These are phyloP conservation scores for Perodicticus potto DNA, from an alignment of 2,797 vertebrate genomes.

Conservation along the genomic window DNA sequence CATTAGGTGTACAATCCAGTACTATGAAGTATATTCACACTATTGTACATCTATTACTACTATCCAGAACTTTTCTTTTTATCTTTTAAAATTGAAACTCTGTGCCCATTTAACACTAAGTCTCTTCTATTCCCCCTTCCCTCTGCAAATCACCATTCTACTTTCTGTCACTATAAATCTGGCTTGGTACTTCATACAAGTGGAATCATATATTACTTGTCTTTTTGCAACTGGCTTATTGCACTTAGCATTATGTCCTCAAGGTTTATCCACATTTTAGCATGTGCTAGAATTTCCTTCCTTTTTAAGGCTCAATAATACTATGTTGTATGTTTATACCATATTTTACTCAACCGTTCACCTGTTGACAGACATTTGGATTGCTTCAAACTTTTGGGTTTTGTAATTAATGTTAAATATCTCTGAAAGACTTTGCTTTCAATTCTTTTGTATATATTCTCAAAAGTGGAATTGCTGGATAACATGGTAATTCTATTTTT, in stretches of 20 bases:
- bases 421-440: neutral
- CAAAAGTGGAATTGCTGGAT: neutral
- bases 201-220: neutral
- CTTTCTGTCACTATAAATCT: neutral
- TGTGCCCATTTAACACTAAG: neutral
- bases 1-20: neutral
- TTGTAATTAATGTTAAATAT: no score
- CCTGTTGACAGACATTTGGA: no score
- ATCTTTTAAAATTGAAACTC: neutral
- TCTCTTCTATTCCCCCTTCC: neutral
- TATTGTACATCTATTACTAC: neutral
- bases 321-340: neutral
- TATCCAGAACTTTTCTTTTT: neutral
- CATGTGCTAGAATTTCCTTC: neutral
- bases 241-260: neutral
- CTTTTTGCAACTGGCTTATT: neutral
- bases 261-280: neutral
- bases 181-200: neutral
- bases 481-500: neutral
- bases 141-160: neutral
- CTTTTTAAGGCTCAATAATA: neutral
- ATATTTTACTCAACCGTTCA: neutral
- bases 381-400: no score
- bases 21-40: neutral
- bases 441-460: neutral